phyloP scores from a whole-genome alignment of 2,888 invertebrate species.

The Megastigmus dorsalis region DNA sequence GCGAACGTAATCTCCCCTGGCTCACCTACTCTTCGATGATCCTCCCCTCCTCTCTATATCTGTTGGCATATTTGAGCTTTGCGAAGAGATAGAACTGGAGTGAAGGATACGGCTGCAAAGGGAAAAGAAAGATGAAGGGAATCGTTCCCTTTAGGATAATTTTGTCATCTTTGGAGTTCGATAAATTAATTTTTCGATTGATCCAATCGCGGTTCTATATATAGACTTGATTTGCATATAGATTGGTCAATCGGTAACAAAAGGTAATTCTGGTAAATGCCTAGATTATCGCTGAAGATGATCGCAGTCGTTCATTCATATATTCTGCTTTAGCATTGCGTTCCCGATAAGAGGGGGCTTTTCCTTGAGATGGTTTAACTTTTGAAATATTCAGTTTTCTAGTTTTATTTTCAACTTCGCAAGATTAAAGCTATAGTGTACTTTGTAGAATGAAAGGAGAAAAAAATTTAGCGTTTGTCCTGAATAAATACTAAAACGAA shows the following conservation, averaged over 20 bases:
- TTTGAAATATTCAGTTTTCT: too few species aligned
- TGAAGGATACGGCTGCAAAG: not conserved
- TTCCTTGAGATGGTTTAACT: too few species aligned
- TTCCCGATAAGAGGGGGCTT: not conserved
- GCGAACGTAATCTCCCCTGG: not conserved
- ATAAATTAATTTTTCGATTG: slow-evolving; percentile 37
- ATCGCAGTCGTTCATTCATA: not conserved
- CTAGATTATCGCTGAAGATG: slow-evolving; percentile 1
- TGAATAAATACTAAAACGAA: too few species aligned
- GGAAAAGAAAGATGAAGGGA: not conserved
- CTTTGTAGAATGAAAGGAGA: too few species aligned
- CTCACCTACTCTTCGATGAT: slow-evolving; percentile 16
- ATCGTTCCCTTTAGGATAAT: not conserved
- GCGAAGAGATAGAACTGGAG: too few species aligned
- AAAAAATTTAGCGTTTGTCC: too few species aligned
- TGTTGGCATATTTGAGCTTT: not conserved
- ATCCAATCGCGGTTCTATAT: not conserved
- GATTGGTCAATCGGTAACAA: slow-evolving; percentile 21
- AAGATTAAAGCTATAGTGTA: too few species aligned
- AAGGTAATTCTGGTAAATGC: not conserved
- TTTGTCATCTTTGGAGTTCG: not conserved
- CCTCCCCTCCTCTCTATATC: not conserved
- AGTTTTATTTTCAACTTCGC: too few species aligned
- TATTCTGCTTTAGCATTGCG: not conserved
- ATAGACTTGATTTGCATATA: slow-evolving; percentile 27